Evolutionary conservation across 2,797 vertebrate species (phyloP), one percentile per base, ranked within the genome.

Genomic region (Darevskia nairensis): DNA sequence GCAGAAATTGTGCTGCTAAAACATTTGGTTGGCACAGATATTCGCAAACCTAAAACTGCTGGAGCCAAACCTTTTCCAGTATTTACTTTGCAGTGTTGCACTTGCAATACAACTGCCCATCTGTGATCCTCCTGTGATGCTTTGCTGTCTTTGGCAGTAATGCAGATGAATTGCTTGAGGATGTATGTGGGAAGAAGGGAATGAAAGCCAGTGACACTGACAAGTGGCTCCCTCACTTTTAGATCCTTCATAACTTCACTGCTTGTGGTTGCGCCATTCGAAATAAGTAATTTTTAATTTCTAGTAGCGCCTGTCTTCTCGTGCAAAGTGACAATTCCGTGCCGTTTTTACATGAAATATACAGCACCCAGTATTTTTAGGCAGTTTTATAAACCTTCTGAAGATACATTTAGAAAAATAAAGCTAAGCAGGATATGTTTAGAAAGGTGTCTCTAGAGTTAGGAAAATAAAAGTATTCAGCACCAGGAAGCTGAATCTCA

Each of bases 1-100:
- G 82, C 46, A 88, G 86, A 90, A 89, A 5, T 0, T n/a, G 19
- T 88, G 35, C 74, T 89, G 88, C 39, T 94, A 80, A 55, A 89
- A 23, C 82, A 86, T 94, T 91, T 93, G 84, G 59, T 59, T 39
- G 91, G 84, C 61, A 88, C 44, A 78, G 25, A 76, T 39, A 55
- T 83, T 88, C 11, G 32, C 81, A 79, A 50, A 27, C 89, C 84
- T 90, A 85, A 91, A 82, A 94, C 91, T 61, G 27, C 76, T 89
- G 7, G 86, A 91, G 85, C 86, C 23, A 86, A 90, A 88, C 88
- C 69, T 72, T 1, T n/a, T 89, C 29, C 8, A 89, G 15, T 19
- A 9, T 80, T 93, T 85, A 46, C 35, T 91, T 87, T 41, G 61
- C 72, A 83, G 29, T 15, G 74, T 1, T 74, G 8, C 2, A 1